A percentile compares a stretch with the other conserved stretches of the same genome.
phyloP scores from a whole-genome alignment of 2,797 vertebrate species.

The Arrhamphus sclerolepis region DNA sequence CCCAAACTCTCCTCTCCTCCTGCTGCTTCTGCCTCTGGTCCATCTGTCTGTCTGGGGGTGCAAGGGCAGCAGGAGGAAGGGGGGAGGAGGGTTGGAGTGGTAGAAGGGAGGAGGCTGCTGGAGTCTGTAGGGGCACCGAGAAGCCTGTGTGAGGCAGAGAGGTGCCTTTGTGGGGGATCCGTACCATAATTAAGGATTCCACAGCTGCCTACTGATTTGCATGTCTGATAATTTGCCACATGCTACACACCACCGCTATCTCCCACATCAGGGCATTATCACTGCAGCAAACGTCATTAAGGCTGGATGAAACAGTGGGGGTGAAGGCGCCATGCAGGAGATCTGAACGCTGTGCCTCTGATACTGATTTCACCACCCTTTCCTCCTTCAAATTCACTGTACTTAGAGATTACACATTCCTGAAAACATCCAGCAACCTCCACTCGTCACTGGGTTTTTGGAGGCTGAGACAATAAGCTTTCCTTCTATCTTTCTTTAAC shows the following conservation, averaged over 20 bases:
- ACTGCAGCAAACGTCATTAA: slow-evolving; percentile 72
- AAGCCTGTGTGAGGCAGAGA: slow-evolving; percentile 44
- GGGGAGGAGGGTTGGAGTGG: slow-evolving; percentile 44
- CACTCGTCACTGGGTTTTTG: not conserved
- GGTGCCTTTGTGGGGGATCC: slow-evolving; percentile 75
- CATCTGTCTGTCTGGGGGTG: slow-evolving; percentile 78
- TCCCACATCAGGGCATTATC: slow-evolving; percentile 76
- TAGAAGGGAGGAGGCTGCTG: slow-evolving; percentile 26
- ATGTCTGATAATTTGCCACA: slow-evolving; percentile 82
- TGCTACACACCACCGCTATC: slow-evolving; percentile 68
- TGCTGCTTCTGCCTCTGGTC: slow-evolving; percentile 68
- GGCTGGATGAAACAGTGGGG: slow-evolving; percentile 52
- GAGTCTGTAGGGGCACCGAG: slow-evolving; percentile 52
- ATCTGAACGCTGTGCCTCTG: slow-evolving; percentile 37
- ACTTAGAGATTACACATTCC: slow-evolving; percentile 8
- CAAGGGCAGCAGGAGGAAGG: slow-evolving; percentile 61
- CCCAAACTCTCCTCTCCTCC: slow-evolving; percentile 55
- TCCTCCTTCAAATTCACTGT: slow-evolving; percentile 1
- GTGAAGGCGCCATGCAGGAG: slow-evolving; percentile 56
- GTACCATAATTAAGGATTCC: slow-evolving; percentile 79
- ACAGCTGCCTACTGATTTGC: slow-evolving; percentile 83
- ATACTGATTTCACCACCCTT: slow-evolving; percentile 22
- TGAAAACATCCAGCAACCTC: slow-evolving; percentile 11
- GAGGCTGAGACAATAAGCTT: too few relatives aligned
- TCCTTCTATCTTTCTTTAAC: not conserved